Evolutionary conservation across 2,113 vertebrate genomes (phyloP).

Genomic region (Nothoprocta pentlandii): DNA sequence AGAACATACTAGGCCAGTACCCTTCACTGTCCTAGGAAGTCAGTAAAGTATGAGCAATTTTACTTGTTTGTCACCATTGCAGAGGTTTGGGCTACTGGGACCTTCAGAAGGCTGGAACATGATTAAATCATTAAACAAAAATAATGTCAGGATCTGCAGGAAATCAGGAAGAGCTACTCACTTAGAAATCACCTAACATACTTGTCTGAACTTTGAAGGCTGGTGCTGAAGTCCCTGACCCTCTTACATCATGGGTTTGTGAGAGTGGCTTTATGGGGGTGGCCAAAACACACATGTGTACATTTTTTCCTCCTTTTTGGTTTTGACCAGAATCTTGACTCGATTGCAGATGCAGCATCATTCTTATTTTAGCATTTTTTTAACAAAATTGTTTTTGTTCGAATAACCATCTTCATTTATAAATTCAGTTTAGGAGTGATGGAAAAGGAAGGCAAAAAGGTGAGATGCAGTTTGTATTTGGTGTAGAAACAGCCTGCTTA

Average conservation of each 20-base stretch:
- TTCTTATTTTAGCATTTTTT: neutral
- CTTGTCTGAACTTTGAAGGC: neutral
- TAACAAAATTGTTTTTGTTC: neutral
- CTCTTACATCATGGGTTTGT: neutral
- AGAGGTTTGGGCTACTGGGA: neutral
- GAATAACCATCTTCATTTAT: neutral
- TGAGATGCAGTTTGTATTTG: neutral
- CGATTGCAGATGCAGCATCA: neutral
- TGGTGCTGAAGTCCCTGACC: neutral
- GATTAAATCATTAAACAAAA: neutral
- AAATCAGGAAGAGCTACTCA: neutral
- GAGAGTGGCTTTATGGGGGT: neutral
- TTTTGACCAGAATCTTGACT: neutral
- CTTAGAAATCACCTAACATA: neutral
- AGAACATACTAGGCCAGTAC: neutral
- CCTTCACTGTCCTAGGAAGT: neutral
- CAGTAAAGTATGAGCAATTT: neutral
- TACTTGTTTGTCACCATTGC: fast-evolving
- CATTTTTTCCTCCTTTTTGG: neutral
- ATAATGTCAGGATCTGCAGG: neutral
- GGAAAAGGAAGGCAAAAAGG: neutral
- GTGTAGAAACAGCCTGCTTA: neutral
- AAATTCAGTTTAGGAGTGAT: neutral
- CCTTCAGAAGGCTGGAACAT: neutral
- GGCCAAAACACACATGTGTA: neutral